Conservation (phyloP, 1,140 invertebrate genomes). For the Solen grandis region DNA sequence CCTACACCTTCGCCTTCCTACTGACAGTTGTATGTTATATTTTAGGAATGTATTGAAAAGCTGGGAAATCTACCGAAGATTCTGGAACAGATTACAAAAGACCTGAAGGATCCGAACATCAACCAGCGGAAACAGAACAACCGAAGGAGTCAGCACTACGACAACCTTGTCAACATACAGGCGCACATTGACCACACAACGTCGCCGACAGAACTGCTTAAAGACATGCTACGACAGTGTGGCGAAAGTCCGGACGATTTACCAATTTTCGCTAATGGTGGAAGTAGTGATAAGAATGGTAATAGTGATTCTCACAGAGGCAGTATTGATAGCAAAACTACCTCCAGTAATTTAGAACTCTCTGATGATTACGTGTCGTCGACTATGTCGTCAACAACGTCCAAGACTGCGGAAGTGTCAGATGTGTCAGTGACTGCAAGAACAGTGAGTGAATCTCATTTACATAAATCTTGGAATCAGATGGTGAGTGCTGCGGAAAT, state of each 20-base stretch:
- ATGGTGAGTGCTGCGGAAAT: conserved; percentile 76
- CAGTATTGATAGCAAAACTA: conserved; percentile 34
- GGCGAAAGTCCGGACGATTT: conserved; percentile 62
- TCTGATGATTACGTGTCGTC: conserved; percentile 15
- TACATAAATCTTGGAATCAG: conserved; percentile 77
- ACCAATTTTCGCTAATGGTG: conserved; percentile 14
- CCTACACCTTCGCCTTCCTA: not conserved
- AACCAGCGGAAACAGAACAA: conserved; percentile 57
- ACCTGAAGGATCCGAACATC: conserved; percentile 80
- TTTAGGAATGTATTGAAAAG: conserved; percentile 67
- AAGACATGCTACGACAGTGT: conserved; percentile 68
- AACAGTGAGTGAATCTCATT: conserved; percentile 63
- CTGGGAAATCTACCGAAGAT: conserved; percentile 82
- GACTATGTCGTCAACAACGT: conserved; percentile 1
- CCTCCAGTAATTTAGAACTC: conserved; percentile 18
- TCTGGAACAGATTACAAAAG: conserved; percentile 82
- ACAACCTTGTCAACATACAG: conserved; percentile 66
- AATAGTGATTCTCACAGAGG: conserved; percentile 20
- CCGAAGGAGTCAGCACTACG: conserved; percentile 71
- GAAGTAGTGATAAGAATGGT: not conserved
- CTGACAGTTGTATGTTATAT: not conserved
- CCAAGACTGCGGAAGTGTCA: conserved; percentile 57
- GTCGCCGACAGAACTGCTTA: conserved; percentile 65
- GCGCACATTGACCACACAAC: conserved; percentile 52
- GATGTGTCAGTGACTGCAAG: conserved; percentile 70